phyloP scores from a whole-genome alignment of 2,113 vertebrate genomes.

The Ptilorrhoa leucosticta region DNA sequence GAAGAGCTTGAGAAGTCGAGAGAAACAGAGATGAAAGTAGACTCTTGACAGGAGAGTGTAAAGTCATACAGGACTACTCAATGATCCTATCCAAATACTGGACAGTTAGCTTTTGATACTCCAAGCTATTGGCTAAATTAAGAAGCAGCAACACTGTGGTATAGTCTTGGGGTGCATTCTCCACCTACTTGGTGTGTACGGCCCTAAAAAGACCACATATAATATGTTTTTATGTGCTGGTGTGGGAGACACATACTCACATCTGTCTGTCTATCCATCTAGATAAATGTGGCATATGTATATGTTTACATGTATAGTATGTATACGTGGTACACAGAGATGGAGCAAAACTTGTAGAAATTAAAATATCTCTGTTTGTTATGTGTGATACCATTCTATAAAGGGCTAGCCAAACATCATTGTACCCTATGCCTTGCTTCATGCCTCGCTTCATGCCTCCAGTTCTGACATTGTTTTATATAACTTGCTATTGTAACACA shows the following conservation, averaged over 20 bases:
- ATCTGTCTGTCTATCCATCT: background rate
- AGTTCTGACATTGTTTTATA: background rate
- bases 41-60: background rate
- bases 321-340: background rate
- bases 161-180: background rate
- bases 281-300: background rate
- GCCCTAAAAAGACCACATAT: background rate
- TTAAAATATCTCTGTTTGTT: background rate
- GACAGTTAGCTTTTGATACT: background rate
- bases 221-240: background rate
- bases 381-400: background rate
- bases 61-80: background rate
- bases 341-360: background rate
- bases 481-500: background rate
- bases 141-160: background rate
- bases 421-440: background rate
- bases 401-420: background rate
- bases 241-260: background rate
- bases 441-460: background rate
- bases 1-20: background rate
- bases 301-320: background rate
- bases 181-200: background rate
- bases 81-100: background rate
- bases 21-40: background rate
- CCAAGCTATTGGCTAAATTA: background rate